Evolutionary conservation across 2,113 vertebrate species (phyloP).

Genomic region (Willisornis vidua): DNA sequence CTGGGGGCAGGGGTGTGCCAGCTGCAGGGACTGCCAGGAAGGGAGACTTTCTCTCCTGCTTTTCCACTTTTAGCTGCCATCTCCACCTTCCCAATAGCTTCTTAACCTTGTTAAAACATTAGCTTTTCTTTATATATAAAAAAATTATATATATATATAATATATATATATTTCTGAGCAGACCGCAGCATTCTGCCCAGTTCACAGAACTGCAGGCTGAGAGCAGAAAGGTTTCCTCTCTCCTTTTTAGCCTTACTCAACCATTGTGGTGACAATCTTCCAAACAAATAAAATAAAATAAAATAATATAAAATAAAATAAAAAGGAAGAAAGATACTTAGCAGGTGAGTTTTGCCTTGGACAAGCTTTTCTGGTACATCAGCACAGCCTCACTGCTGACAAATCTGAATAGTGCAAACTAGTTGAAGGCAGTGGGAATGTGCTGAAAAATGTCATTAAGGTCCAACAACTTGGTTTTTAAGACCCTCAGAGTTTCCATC

Average conservation of each 20-base stretch:
- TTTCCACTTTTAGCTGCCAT: conserved; percentile 9
- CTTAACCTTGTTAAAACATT: neutral
- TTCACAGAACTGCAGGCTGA: neutral
- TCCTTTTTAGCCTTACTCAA: neutral
- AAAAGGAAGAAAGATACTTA: neutral
- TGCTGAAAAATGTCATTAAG: neutral
- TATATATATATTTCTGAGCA: neutral
- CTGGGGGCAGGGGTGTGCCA: neutral
- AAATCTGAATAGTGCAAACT: conserved; percentile 67
- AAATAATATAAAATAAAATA: neutral
- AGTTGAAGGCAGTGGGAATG: conserved; percentile 8
- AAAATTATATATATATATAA: neutral
- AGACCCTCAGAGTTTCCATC: neutral
- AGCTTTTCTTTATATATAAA: neutral
- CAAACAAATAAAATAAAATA: neutral
- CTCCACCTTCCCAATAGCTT: neutral
- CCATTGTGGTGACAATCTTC: neutral
- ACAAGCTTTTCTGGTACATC: neutral
- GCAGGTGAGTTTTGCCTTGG: neutral
- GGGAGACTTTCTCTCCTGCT: neutral
- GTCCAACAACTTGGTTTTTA: neutral
- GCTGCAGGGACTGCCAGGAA: neutral
- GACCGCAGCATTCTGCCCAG: neutral
- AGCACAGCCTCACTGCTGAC: conserved; percentile 41
- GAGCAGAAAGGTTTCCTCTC: neutral